These are phyloP conservation scores for Perccottus glenii DNA, from an alignment of 2,113 vertebrate species.

Conservation along the genomic window DNA sequence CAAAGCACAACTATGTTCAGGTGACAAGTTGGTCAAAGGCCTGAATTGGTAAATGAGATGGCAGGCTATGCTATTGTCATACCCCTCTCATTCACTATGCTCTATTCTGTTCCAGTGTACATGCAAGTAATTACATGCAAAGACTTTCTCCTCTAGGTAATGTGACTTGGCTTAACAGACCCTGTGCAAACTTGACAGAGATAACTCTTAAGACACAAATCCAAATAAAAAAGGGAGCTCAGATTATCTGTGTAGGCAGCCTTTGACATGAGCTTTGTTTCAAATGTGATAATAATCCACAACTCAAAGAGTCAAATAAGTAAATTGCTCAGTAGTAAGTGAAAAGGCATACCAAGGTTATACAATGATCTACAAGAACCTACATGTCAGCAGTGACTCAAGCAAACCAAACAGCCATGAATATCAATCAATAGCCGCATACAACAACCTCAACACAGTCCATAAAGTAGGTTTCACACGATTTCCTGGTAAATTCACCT, in stretches of 20 bases:
- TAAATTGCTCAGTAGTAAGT: constrained; percentile 12
- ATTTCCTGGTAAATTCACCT: constrained; percentile 22
- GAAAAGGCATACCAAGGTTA: constrained; percentile 13
- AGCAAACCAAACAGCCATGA: constrained; percentile 24
- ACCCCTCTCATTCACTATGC: background rate
- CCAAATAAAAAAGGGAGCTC: constrained; percentile 24
- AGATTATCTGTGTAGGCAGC: constrained; percentile 19
- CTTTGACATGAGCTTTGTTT: constrained; percentile 34
- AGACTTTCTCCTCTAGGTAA: constrained; percentile 28
- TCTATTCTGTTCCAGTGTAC: background rate
- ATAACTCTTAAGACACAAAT: constrained; percentile 11
- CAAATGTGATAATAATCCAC: constrained; percentile 34
- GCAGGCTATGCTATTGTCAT: constrained; percentile 36
- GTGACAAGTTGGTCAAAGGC: constrained; percentile 41
- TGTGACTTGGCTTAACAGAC: constrained; percentile 17
- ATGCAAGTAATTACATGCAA: constrained; percentile 31
- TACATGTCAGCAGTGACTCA: constrained; percentile 10
- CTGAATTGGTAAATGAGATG: constrained; percentile 57
- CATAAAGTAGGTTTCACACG: constrained; percentile 33
- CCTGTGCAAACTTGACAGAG: constrained; percentile 15
- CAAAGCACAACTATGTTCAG: constrained; percentile 20
- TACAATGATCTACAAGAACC: constrained; percentile 33
- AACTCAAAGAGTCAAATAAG: constrained; percentile 30
- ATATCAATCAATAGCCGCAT: constrained; percentile 25
- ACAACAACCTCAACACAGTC: constrained; percentile 18